phyloP scores from a whole-genome alignment of 2,888 invertebrate species.

The Chesias legatella region DNA sequence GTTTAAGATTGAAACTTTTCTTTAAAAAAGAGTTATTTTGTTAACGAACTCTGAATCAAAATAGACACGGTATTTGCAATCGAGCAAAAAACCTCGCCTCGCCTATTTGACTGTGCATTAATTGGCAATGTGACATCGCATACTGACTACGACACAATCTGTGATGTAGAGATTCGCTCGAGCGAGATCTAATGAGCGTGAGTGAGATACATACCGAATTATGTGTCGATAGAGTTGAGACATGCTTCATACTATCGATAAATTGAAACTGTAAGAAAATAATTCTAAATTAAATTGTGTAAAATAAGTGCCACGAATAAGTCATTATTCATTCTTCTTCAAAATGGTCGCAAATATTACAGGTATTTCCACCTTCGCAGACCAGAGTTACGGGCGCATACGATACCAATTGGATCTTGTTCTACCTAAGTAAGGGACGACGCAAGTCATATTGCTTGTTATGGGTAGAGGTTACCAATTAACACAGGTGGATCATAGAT shows the following conservation, averaged over 20 bases:
- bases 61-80: constrained; percentile 8
- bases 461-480: too few species aligned
- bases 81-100: constrained; percentile 28
- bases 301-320: too few species aligned
- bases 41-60: neutral
- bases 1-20: too few species aligned
- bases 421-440: too few species aligned
- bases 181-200: constrained; percentile 55
- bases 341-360: too few species aligned
- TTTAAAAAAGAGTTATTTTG: too few species aligned
- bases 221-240: constrained; percentile 17
- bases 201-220: constrained; percentile 24
- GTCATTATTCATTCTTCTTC: too few species aligned
- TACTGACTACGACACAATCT: constrained; percentile 1
- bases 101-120: constrained; percentile 37
- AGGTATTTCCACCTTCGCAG: too few species aligned
- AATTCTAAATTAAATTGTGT: neutral
- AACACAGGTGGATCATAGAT: too few species aligned
- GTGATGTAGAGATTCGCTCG: constrained; percentile 33
- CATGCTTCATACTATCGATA: neutral
- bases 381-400: too few species aligned
- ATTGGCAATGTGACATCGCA: constrained; percentile 43
- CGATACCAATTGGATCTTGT: too few species aligned
- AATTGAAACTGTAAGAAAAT: neutral
- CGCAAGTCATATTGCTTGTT: too few species aligned